phyloP scores from a whole-genome alignment of 1,140 invertebrate species.

The Lordiphosa clarofinis region DNA sequence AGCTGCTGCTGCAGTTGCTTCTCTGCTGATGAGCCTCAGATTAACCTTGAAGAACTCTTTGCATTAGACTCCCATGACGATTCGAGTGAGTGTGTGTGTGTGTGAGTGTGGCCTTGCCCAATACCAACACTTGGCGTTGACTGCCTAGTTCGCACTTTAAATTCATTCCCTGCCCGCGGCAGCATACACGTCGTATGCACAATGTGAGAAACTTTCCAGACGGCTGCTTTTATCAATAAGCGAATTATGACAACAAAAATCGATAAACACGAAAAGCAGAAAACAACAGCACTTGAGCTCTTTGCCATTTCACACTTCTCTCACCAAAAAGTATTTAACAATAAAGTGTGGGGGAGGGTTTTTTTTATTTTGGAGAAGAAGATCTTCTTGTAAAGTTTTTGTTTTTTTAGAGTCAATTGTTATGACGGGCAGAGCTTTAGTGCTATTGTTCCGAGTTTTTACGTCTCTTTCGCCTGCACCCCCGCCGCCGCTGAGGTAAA shows the following conservation, averaged over 20 bases:
- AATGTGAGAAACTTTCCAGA: conserved; percentile 53
- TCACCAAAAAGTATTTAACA: conserved; percentile 29
- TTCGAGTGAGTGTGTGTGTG: neutral
- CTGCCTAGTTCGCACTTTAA: conserved; percentile 31
- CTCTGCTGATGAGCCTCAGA: conserved; percentile 4
- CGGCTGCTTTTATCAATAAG: conserved; percentile 27
- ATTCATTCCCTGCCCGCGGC: conserved; percentile 40
- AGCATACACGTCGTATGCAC: conserved; percentile 57
- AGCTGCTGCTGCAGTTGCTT: conserved; percentile 16
- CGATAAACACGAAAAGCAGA: conserved; percentile 38
- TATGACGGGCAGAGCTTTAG: conserved; percentile 9
- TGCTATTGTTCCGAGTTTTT: conserved; percentile 21
- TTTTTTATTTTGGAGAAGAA: conserved; percentile 15
- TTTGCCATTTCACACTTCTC: conserved; percentile 43
- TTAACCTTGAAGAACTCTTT: conserved; percentile 38
- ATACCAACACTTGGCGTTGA: conserved; percentile 4
- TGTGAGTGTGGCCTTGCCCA: conserved; percentile 8
- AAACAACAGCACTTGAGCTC: conserved; percentile 19
- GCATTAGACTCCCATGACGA: conserved; percentile 24
- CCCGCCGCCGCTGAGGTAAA: neutral
- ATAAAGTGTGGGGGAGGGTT: conserved; percentile 7
- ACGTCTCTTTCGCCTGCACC: conserved; percentile 6
- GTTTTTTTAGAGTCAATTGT: conserved; percentile 10
- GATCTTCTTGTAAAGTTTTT: conserved; percentile 1
- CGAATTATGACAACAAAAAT: conserved; percentile 42